Conservation (phyloP, 2,113 vertebrate species). For the Equus quagga region DNA sequence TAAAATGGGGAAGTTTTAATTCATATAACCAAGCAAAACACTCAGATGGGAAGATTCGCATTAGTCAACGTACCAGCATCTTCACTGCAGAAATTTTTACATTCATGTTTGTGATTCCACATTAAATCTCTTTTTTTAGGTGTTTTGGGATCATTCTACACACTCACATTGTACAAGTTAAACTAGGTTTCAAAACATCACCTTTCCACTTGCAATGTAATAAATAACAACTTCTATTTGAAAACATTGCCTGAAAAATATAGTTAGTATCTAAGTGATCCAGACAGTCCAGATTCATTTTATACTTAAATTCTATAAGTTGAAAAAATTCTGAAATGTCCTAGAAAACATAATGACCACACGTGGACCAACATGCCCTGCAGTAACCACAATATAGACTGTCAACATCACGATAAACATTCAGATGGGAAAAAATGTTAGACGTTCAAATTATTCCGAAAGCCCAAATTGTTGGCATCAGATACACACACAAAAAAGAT, state of each 20-base stretch:
- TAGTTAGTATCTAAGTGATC: background rate
- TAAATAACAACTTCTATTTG: background rate
- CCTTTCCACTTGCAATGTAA: background rate
- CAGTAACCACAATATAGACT: background rate
- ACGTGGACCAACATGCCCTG: background rate
- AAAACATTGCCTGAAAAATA: conserved; percentile 12
- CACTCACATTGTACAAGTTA: background rate
- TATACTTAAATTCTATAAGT: conserved; percentile 22
- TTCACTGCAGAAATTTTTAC: background rate
- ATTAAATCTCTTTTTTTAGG: background rate
- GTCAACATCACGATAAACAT: background rate
- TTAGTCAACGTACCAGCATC: background rate
- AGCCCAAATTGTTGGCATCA: conserved; percentile 14
- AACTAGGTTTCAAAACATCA: background rate
- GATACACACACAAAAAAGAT: background rate
- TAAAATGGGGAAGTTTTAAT: background rate
- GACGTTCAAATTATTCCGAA: conserved; percentile 18
- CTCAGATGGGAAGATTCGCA: background rate
- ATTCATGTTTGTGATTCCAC: background rate
- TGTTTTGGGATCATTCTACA: conserved; percentile 42
- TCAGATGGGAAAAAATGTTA: background rate
- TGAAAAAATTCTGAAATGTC: background rate
- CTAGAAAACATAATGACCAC: conserved; percentile 4
- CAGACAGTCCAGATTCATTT: background rate
- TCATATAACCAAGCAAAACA: conserved; percentile 7